A percentile compares a stretch with the other conserved stretches of the same genome.
Evolutionary conservation across 2,113 vertebrate species (phyloP).

Genomic region (Pelvicachromis taeniatus): DNA sequence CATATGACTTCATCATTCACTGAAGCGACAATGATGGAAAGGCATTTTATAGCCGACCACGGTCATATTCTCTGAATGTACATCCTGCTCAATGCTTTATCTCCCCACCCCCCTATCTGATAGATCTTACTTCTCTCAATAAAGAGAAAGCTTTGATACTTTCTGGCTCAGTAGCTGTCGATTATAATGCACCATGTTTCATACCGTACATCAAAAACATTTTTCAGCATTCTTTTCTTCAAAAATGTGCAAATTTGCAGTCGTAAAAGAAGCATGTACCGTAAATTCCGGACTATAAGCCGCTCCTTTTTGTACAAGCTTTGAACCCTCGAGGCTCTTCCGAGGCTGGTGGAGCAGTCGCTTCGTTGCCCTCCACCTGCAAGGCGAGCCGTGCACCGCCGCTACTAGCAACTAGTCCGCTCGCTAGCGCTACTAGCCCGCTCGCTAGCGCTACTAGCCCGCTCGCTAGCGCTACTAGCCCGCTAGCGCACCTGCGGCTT

Average conservation of each 20-base stretch:
- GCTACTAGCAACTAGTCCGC: too few relatives aligned
- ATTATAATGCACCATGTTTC: background rate
- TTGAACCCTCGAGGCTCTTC: too few relatives aligned
- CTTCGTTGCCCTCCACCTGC: too few relatives aligned
- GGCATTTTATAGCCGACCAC: slow-evolving; percentile 23
- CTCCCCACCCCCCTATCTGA: background rate
- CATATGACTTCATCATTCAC: slow-evolving; percentile 51
- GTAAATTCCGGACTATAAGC: too few relatives aligned
- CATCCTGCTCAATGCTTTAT: background rate
- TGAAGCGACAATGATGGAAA: slow-evolving; percentile 31
- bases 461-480: too few relatives aligned
- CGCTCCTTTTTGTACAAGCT: too few relatives aligned
- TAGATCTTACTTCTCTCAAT: background rate
- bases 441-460: too few relatives aligned
- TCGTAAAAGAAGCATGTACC: background rate
- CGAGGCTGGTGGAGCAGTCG: too few relatives aligned
- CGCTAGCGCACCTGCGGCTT: too few relatives aligned
- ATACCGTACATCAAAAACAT: background rate
- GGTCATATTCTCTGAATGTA: background rate
- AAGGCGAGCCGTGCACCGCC: too few relatives aligned
- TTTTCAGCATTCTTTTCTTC: background rate
- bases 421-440: too few relatives aligned
- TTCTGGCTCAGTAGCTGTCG: background rate
- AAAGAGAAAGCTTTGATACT: background rate
- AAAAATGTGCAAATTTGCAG: background rate